Evolutionary conservation across 2,888 invertebrate species (phyloP), one percentile per base, ranked within the genome.

Genomic region (Eledone cirrhosa): DNA sequence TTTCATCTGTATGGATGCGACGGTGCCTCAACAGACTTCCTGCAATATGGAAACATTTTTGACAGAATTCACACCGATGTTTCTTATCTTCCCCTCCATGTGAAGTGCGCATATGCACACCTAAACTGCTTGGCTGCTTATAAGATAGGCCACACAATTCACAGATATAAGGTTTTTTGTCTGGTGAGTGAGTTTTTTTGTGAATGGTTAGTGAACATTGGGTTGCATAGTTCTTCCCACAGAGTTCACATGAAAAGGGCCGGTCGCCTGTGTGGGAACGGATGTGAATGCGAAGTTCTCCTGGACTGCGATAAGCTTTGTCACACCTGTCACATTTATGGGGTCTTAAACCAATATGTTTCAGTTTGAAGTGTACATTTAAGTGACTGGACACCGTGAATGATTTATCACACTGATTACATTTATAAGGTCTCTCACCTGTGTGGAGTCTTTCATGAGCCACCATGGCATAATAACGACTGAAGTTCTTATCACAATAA

Each of bases 201-300:
- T 72, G 72, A n/a, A 72, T 31, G 72, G 72, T 72, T 22, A 72
- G 72, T 2, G 72, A 72, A 29, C 72, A 72, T 27, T 72, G 72
- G 13, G 72, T 72, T 22, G 33, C 72, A 33, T 72, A 72, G 72
- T 29, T 22, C 8, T 72, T 72, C 22, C 72, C 72, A 72, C 72
- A 72, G n/a, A 72, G 0, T 16, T 72, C 72, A 33, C 72, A 72
- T n/a, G 72, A 33, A 14, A 41, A 72, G 7, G 72, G 72, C 8
- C 72, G 14, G 33, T 72, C 72, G n/a, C 72, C 72, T 22, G 72
- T 72, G 72, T 72, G 72, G 8, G 72, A 72, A 72, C 72, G 72
- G 33, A 72, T 72, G 41, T 72, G 72, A 22, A 72, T 33, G 41
- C 72, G 72, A 22, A 72, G 41, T 31, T 72, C 72, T 72, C 72